phyloP scores from a whole-genome alignment of 2,113 vertebrate genomes.

The Scolopax mira region DNA sequence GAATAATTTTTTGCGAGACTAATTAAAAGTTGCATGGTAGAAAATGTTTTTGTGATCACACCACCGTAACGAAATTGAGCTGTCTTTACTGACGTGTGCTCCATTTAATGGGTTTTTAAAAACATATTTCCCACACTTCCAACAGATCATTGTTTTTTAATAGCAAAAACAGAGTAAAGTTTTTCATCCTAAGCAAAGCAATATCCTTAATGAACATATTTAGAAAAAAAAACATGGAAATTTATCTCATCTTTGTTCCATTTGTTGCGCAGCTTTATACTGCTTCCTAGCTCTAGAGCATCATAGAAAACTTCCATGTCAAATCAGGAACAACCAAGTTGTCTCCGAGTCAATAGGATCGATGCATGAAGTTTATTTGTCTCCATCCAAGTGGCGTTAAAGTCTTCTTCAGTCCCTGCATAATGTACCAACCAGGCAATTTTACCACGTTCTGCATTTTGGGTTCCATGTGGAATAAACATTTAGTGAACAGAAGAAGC shows the following conservation, averaged over 20 bases:
- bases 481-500: neutral
- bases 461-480: neutral
- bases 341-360: neutral
- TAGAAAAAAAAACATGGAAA: neutral
- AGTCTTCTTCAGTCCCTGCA: neutral
- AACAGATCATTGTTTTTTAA: neutral
- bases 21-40: conserved; percentile 52
- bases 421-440: neutral
- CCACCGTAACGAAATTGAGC: conserved; percentile 55
- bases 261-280: neutral
- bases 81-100: conserved; percentile 54
- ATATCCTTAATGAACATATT: neutral
- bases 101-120: conserved; percentile 28
- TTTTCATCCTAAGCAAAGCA: neutral
- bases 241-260: neutral
- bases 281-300: neutral
- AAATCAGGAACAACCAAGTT: conserved; percentile 5
- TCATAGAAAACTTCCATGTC: neutral
- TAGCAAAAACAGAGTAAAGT: neutral
- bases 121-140: conserved; percentile 59
- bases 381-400: neutral
- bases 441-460: neutral
- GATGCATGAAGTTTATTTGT: neutral
- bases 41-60: conserved; percentile 64
- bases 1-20: conserved; percentile 57